phyloP scores from a whole-genome alignment of 2,113 vertebrate species.

The Melanostigma gelatinosum region DNA sequence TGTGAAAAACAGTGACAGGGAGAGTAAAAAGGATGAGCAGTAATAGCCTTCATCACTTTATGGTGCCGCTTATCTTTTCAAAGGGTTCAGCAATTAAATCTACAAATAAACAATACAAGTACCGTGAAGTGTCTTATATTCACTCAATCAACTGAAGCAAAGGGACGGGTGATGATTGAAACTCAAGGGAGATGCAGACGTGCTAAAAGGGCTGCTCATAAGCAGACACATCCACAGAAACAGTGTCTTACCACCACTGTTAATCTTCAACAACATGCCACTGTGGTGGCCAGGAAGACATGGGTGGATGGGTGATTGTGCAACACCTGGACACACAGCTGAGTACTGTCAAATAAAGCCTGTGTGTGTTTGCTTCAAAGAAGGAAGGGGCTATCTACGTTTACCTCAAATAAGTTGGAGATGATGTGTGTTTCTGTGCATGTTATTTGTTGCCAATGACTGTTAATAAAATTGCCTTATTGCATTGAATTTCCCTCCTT shows the following conservation, averaged over 20 bases:
- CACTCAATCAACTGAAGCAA: background rate
- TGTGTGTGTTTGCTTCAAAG: constrained; percentile 13
- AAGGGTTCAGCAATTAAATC: background rate
- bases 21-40: constrained; percentile 25
- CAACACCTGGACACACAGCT: constrained; percentile 47
- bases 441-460: background rate
- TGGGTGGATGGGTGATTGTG: background rate
- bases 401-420: background rate
- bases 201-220: constrained; percentile 5
- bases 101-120: background rate
- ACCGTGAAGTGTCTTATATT: background rate
- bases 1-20: constrained; percentile 27
- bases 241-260: constrained; percentile 2
- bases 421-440: background rate
- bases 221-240: background rate
- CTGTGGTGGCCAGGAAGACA: constrained; percentile 1
- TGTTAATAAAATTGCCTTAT: constrained; percentile 26
- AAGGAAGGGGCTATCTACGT: background rate
- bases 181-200: background rate
- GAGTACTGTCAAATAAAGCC: constrained; percentile 6
- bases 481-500: constrained; percentile 35
- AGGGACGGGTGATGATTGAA: constrained; percentile 11
- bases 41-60: constrained; percentile 15
- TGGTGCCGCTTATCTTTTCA: constrained; percentile 14
- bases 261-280: constrained; percentile 17